Percentiles rank a stretch among this genome's conserved stretches.
Conservation (phyloP, 2,797 vertebrate species). For the Sylvilagus floridanus region DNA sequence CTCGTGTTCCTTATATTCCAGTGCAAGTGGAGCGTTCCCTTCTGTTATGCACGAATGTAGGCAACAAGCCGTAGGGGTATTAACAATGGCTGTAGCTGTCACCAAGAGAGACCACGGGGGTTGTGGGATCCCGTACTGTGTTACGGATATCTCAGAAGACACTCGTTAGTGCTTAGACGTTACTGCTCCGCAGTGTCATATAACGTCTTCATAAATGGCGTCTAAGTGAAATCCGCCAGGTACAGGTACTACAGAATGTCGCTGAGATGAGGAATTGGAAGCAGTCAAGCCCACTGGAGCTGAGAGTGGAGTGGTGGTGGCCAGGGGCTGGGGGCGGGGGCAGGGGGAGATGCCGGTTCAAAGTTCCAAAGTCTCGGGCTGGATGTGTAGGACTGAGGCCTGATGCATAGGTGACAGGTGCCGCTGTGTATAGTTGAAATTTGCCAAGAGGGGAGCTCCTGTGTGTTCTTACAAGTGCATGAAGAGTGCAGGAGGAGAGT, state of each 20-base stretch:
- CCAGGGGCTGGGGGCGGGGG: too few relatives aligned
- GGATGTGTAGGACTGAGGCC: not conserved
- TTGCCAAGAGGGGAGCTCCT: not conserved
- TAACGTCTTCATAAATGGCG: not conserved
- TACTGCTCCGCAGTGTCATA: not conserved
- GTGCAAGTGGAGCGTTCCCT: not conserved
- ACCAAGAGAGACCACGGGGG: not conserved
- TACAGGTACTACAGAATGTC: not conserved
- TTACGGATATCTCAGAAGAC: not conserved
- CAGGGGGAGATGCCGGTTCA: not conserved
- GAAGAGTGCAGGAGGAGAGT: not conserved
- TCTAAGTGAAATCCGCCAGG: not conserved
- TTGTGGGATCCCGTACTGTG: not conserved
- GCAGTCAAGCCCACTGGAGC: not conserved
- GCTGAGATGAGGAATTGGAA: not conserved
- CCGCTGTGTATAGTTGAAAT: not conserved
- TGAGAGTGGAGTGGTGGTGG: not conserved
- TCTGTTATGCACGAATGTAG: not conserved
- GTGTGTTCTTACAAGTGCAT: not conserved
- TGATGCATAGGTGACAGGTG: rapidly evolving
- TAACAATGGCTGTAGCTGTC: not conserved
- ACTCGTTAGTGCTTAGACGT: not conserved
- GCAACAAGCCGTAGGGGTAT: not conserved
- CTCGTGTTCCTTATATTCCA: not conserved
- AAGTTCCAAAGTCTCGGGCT: not conserved